Evolutionary conservation across 1,140 invertebrate species (phyloP), one percentile per base, ranked within the genome.

Genomic region (Drosophila mojavensis): DNA sequence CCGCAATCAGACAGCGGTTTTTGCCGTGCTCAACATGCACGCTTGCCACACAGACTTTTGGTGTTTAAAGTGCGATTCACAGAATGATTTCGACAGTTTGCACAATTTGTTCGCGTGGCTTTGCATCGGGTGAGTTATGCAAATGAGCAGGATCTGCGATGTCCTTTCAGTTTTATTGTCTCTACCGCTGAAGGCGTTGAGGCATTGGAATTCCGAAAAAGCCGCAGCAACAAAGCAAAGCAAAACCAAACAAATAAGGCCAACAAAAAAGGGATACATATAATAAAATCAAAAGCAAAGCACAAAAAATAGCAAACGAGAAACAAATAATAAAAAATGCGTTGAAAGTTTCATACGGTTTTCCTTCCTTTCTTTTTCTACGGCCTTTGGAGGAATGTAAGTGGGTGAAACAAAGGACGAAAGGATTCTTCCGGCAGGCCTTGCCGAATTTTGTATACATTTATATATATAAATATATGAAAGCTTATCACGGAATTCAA

Each of bases 331-430:
- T 61, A 68, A 76, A 76, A 82, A 86, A 79, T 77, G 67, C 59
- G 65, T 69, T 82, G 79, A 79, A 82, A 79, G 83, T 82, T 79
- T 88, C 72, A 79, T 86, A 62, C 56, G 64, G 79, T 81, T 85
- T 79, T 66, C 15, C 15, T 48, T 30, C 10, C 3, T 36, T 30
- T 4, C 7, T 36, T 54, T 36, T 17, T 72, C 53, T 58, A 33
- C 10, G 20, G 50, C 15, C 53, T 55, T 50, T 30, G 5, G 45
- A 41, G 24, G 39, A 65, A 53, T 53, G 60, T 58, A 73, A 67
- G 43, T 39, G 72, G 75, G 71, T 71, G 75, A 81, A 75, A 81
- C 75, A 79, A 70, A 69, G 65, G 62, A 62, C 65, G 74, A 79
- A 88, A 76, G 59, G 62, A 53, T 60, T 88, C 5, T 17, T 20